Evolutionary conservation across 2,797 vertebrate genomes (phyloP).

Genomic region (Ptychadena robeensis): DNA sequence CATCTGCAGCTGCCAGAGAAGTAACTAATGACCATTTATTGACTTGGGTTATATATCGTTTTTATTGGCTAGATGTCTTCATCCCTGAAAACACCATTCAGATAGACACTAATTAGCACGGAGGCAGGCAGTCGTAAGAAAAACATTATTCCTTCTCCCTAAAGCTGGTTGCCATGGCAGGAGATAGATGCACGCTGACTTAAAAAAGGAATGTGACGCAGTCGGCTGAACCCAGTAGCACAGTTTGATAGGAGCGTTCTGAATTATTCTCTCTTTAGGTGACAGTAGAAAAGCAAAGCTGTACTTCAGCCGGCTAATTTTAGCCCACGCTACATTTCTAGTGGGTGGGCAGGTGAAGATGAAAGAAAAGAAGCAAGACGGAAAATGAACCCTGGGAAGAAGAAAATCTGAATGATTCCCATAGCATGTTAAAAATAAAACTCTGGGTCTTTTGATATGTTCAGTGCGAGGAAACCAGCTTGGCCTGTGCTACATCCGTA

Average conservation of each 20-base stretch:
- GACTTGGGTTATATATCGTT: constrained; percentile 40
- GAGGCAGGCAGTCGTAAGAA: constrained; percentile 52
- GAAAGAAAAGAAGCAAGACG: constrained; percentile 28
- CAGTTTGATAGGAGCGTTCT: constrained; percentile 47
- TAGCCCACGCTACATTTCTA: constrained; percentile 41
- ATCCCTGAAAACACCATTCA: constrained; percentile 46
- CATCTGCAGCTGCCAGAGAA: constrained; percentile 27
- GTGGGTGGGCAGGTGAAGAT: constrained; percentile 50
- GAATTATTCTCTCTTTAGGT: constrained; percentile 56
- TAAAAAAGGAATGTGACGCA: constrained; percentile 59
- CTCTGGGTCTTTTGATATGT: constrained; percentile 44
- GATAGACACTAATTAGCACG: constrained; percentile 58
- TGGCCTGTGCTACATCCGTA: constrained; percentile 49
- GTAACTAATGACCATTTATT: constrained; percentile 44
- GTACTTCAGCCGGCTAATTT: constrained; percentile 5
- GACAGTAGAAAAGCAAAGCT: constrained; percentile 47
- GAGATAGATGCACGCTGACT: constrained; percentile 55
- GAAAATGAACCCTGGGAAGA: constrained; percentile 21
- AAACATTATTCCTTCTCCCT: constrained; percentile 48
- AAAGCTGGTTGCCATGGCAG: constrained; percentile 57
- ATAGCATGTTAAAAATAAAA: constrained; percentile 35
- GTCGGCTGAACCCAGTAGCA: constrained; percentile 54
- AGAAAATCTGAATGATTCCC: constrained; percentile 47
- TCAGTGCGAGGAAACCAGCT: not conserved
- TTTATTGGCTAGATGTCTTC: constrained; percentile 55